These are phyloP conservation scores for Zonitis immaculata DNA, from an alignment of 2,888 invertebrate species.

Conservation along the genomic window DNA sequence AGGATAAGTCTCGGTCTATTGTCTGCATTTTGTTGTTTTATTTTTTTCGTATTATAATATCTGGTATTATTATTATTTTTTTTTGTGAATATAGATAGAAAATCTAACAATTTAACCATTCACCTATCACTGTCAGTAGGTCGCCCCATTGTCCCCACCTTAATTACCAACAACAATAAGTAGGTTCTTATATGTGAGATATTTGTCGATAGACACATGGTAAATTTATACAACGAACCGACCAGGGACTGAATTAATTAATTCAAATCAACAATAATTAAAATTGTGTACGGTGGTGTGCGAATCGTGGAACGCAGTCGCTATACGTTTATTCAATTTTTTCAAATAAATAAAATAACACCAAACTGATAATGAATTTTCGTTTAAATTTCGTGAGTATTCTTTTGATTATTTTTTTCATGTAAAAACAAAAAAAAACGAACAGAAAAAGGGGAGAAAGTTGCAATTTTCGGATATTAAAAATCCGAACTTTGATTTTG, in stretches of 20 bases:
- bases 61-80: not conserved
- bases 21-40: no score
- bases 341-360: no score
- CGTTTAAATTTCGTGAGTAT: no score
- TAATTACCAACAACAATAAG: constrained; percentile 14
- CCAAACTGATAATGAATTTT: no score
- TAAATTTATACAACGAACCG: not conserved
- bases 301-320: no score
- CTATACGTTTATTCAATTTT: no score
- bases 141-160: constrained; percentile 22
- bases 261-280: not conserved
- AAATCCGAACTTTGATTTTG: no score
- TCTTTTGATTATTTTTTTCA: no score
- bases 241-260: not conserved
- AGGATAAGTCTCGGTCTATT: no score
- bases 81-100: not conserved
- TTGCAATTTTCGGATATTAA: no score
- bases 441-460: not conserved
- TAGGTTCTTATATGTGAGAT: constrained; percentile 22
- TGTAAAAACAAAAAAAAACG: not conserved
- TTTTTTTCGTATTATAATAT: no score
- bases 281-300: not conserved
- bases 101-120: constrained; percentile 15
- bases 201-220: constrained; percentile 17
- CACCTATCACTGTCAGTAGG: constrained; percentile 24